Evolutionary conservation across 2,797 vertebrate species (phyloP).

Genomic region (Spondyliosoma cantharus): DNA sequence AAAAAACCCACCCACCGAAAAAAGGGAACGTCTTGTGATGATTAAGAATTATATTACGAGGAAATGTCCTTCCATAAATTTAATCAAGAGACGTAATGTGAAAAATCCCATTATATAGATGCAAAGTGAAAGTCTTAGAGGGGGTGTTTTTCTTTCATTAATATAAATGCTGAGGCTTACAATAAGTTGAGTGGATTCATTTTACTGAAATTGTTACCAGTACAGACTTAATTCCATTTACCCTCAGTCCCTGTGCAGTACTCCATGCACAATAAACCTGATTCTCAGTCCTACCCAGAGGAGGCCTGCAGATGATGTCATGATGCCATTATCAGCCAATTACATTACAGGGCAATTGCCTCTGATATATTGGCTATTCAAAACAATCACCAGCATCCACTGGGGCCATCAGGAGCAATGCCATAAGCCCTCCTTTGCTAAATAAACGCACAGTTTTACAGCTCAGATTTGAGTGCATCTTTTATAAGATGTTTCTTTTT

Average conservation of each 20-base stretch:
- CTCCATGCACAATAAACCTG: slow-evolving; percentile 58
- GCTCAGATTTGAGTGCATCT: slow-evolving; percentile 38
- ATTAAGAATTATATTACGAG: slow-evolving; percentile 57
- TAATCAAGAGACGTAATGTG: slow-evolving; percentile 53
- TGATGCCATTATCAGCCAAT: slow-evolving; percentile 78
- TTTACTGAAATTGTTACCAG: slow-evolving; percentile 70
- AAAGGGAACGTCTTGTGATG: slow-evolving; percentile 30
- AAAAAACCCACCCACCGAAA: slow-evolving; percentile 18
- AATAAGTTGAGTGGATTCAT: slow-evolving; percentile 71
- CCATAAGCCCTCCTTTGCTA: slow-evolving; percentile 28
- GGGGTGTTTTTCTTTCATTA: slow-evolving; percentile 66
- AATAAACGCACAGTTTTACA: slow-evolving; percentile 64
- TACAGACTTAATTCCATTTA: slow-evolving; percentile 69
- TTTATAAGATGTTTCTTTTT: slow-evolving; percentile 23
- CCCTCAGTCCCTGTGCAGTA: slow-evolving; percentile 52
- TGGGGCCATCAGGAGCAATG: slow-evolving; percentile 57
- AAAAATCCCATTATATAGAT: slow-evolving; percentile 64
- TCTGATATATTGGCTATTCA: slow-evolving; percentile 77
- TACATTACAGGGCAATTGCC: slow-evolving; percentile 79
- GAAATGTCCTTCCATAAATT: slow-evolving; percentile 51
- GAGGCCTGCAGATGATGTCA: slow-evolving; percentile 73
- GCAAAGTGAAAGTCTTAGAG: slow-evolving; percentile 56
- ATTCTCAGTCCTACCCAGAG: slow-evolving; percentile 53
- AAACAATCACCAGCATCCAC: slow-evolving; percentile 75
- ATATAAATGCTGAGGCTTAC: slow-evolving; percentile 68